phyloP scores from a whole-genome alignment of 2,888 invertebrate species.

The Cerastis leucographa region DNA sequence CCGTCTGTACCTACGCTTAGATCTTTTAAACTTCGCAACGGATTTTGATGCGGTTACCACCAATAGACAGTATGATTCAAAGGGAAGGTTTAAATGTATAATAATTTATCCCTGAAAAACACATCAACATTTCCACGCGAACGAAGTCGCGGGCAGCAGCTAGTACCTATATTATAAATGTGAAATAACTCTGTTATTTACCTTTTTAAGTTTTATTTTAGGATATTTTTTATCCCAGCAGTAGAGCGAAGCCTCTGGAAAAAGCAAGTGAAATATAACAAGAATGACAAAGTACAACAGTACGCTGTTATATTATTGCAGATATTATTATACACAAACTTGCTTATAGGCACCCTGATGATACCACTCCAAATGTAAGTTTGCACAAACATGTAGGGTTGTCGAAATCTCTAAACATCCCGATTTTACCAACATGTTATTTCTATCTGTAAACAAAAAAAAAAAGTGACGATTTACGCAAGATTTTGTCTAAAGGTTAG shows the following conservation, averaged over 20 bases:
- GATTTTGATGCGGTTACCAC: too few relatives aligned
- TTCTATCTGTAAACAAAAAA: not conserved
- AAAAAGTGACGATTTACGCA: not conserved
- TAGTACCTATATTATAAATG: not conserved
- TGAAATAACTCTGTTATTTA: not conserved
- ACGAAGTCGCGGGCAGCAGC: too few relatives aligned
- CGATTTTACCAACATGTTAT: not conserved
- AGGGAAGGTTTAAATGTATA: too few relatives aligned
- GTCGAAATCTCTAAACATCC: constrained; percentile 21
- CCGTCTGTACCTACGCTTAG: too few relatives aligned
- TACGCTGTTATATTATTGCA: constrained; percentile 54
- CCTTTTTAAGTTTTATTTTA: too few relatives aligned
- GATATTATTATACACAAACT: constrained; percentile 66
- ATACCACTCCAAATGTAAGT: constrained; percentile 68
- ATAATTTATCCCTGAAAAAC: too few relatives aligned
- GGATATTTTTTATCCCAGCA: not conserved
- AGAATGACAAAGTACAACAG: constrained; percentile 43
- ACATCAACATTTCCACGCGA: too few relatives aligned
- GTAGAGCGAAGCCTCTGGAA: not conserved
- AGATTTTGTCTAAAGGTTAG: not conserved
- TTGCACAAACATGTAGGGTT: constrained; percentile 69
- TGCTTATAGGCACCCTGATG: constrained; percentile 65
- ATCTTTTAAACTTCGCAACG: too few relatives aligned
- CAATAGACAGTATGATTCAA: too few relatives aligned
- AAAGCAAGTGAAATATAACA: constrained; percentile 15